Conservation (phyloP, 2,113 vertebrate species). For the Terrapene triunguis region DNA sequence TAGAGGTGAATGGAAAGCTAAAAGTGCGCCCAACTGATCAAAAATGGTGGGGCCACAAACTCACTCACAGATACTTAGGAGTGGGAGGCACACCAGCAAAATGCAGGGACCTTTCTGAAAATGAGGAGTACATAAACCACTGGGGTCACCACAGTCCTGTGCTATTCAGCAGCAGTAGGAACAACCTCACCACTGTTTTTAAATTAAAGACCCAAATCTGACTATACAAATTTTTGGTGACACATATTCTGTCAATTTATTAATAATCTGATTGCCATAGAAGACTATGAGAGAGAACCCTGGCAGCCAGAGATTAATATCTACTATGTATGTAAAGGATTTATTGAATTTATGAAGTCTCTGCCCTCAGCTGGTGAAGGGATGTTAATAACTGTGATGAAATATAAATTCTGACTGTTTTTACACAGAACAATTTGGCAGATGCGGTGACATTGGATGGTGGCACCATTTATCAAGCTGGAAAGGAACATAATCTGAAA, state of each 20-base stretch:
- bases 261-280: not conserved
- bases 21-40: not conserved
- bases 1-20: not conserved
- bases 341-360: not conserved
- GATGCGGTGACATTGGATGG: conserved; percentile 88
- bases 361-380: not conserved
- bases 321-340: not conserved
- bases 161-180: not conserved
- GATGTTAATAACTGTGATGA: not conserved
- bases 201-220: not conserved
- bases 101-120: not conserved
- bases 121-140: not conserved
- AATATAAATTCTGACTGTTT: not conserved
- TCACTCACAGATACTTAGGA: not conserved
- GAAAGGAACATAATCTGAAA: conserved; percentile 85
- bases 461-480: conserved; percentile 84
- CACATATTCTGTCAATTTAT: not conserved
- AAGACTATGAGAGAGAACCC: not conserved
- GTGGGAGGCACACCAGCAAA: not conserved
- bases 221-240: not conserved
- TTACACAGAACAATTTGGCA: conserved; percentile 81
- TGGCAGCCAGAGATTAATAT: not conserved
- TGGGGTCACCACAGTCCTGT: not conserved
- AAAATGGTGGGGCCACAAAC: not conserved
- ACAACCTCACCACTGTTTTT: not conserved